phyloP scores from a whole-genome alignment of 1,140 invertebrate genomes.

The Pectinophora gossypiella region DNA sequence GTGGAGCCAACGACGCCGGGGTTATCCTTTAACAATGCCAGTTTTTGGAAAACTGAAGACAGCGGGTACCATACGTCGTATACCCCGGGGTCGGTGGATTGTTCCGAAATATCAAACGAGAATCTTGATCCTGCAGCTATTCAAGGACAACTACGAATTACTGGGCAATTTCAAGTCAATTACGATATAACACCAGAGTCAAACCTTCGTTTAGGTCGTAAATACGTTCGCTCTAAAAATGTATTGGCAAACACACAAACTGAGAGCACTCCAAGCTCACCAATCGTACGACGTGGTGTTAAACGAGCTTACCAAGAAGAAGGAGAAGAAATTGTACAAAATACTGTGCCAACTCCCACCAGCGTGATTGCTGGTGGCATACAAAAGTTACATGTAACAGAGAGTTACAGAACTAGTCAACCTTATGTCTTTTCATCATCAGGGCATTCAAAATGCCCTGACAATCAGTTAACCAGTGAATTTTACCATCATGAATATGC shows the following conservation, averaged over 20 bases:
- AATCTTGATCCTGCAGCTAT: constrained; percentile 24
- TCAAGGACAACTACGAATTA: constrained; percentile 18
- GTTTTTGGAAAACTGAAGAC: constrained; percentile 50
- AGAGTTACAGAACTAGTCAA: constrained; percentile 11
- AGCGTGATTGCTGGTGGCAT: constrained; percentile 47
- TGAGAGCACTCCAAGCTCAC: constrained; percentile 30
- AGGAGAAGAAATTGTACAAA: constrained; percentile 15
- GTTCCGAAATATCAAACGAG: constrained; percentile 42
- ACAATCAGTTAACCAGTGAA: neutral
- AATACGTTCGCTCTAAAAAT: constrained; percentile 11
- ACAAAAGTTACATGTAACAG: constrained; percentile 29
- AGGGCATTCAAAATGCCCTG: constrained; percentile 3
- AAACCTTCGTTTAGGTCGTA: constrained; percentile 17
- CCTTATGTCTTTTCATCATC: constrained; percentile 2
- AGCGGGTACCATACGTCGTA: constrained; percentile 60
- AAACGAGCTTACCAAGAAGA: constrained; percentile 45
- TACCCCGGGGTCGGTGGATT: constrained; percentile 54
- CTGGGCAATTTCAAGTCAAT: constrained; percentile 30
- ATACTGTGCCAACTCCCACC: constrained; percentile 46
- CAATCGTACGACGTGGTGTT: constrained; percentile 35
- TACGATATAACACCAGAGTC: constrained; percentile 27
- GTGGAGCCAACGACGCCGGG: constrained; percentile 39
- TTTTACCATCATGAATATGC: constrained; percentile 7
- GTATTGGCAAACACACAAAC: constrained; percentile 19
- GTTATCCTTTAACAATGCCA: constrained; percentile 34